Percentiles rank a stretch among this genome's conserved stretches.
These are phyloP conservation scores for Drosophila paulistorum DNA, from an alignment of 1,140 invertebrate species.

Conservation along the genomic window DNA sequence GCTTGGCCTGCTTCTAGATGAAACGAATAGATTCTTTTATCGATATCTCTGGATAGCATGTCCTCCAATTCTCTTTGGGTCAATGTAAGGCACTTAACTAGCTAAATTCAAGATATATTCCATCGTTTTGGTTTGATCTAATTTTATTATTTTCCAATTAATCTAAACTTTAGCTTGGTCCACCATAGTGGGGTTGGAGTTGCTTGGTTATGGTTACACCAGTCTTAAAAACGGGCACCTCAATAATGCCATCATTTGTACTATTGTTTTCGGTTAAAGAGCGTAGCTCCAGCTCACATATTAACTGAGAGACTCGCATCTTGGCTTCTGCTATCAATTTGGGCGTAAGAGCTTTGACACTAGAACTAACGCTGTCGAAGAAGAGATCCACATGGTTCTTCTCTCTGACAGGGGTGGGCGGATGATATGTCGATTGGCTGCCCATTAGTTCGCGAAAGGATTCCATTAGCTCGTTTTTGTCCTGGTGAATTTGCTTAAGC, in stretches of 20 bases:
- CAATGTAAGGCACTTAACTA: background rate
- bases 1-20: conserved; percentile 44
- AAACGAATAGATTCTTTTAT: conserved; percentile 24
- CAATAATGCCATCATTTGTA: conserved; percentile 23
- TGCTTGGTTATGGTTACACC: background rate
- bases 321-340: conserved; percentile 77
- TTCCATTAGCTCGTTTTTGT: conserved; percentile 78
- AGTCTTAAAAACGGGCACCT: conserved; percentile 6
- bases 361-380: conserved; percentile 79
- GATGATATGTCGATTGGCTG: conserved; percentile 34
- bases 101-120: background rate
- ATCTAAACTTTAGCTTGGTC: conserved; percentile 35
- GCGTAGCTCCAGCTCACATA: conserved; percentile 75
- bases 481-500: conserved; percentile 78
- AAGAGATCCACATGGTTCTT: conserved; percentile 79
- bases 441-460: conserved; percentile 75
- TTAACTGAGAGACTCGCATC: conserved; percentile 77
- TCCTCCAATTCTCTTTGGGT: background rate
- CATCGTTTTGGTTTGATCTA: background rate
- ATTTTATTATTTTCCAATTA: background rate
- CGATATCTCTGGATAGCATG: too few relatives aligned
- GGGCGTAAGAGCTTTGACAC: conserved; percentile 73
- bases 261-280: conserved; percentile 52
- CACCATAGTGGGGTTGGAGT: conserved; percentile 33
- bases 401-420: conserved; percentile 37